Conservation (phyloP, 1,140 invertebrate species). For the Cydia amplana region DNA sequence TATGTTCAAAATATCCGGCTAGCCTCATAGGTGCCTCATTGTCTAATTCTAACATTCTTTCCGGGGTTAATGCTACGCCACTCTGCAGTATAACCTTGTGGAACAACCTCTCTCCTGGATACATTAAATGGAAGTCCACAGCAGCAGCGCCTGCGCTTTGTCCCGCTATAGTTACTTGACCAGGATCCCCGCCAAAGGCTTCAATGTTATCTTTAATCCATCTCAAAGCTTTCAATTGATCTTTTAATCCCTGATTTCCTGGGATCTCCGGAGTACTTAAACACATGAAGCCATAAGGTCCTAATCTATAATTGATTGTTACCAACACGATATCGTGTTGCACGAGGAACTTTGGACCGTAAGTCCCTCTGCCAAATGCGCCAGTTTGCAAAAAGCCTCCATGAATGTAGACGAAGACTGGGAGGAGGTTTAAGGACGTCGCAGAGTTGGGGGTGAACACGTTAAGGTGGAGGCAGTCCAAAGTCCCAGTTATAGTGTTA, state of each 20-base stretch:
- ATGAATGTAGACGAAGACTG: conserved; percentile 86
- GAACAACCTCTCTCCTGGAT: conserved; percentile 39
- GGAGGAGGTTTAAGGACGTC: conserved; percentile 43
- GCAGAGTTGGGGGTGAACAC: conserved; percentile 46
- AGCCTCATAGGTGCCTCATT: conserved; percentile 32
- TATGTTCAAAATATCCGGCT: conserved; percentile 38
- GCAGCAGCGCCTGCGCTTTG: conserved; percentile 82
- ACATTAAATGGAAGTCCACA: conserved; percentile 43
- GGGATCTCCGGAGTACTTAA: conserved; percentile 81
- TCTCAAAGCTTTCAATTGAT: conserved; percentile 82
- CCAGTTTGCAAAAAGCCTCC: conserved; percentile 83
- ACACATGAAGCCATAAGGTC: conserved; percentile 83
- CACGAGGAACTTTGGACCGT: conserved; percentile 78
- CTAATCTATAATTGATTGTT: conserved; percentile 82
- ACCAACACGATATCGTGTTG: conserved; percentile 80
- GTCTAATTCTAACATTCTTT: conserved; percentile 18
- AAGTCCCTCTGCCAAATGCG: conserved; percentile 64
- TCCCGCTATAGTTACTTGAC: conserved; percentile 82
- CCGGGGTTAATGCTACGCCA: conserved; percentile 35
- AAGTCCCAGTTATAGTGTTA: conserved; percentile 38
- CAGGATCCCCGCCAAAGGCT: conserved; percentile 84
- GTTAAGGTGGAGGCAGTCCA: conserved; percentile 53
- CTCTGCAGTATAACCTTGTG: conserved; percentile 38
- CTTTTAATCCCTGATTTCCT: conserved; percentile 85
- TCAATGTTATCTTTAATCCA: conserved; percentile 83